Evolutionary conservation across 1,140 invertebrate genomes (phyloP).

Genomic region (Scaptomyza hsui): DNA sequence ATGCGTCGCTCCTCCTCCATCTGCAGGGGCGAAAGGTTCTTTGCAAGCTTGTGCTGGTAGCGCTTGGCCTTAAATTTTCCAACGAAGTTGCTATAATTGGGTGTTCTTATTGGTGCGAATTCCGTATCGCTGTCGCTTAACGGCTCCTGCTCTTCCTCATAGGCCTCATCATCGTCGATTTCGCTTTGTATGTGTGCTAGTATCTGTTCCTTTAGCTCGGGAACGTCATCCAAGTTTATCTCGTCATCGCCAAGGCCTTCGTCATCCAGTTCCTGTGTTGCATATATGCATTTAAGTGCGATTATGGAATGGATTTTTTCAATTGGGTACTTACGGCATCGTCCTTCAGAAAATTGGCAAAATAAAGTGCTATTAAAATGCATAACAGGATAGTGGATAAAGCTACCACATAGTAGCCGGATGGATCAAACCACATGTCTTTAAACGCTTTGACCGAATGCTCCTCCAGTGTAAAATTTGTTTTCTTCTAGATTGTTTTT

Average conservation of each 20-base stretch:
- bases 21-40: slow-evolving; percentile 62
- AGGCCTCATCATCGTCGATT: slow-evolving; percentile 58
- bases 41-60: slow-evolving; percentile 67
- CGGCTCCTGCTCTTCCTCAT: slow-evolving; percentile 49
- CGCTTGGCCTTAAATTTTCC: slow-evolving; percentile 70
- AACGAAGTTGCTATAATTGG: slow-evolving; percentile 60
- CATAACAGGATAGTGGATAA: slow-evolving; percentile 68
- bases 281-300: not conserved
- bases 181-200: slow-evolving; percentile 30
- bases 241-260: slow-evolving; percentile 68
- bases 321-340: slow-evolving; percentile 51
- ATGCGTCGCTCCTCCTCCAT: slow-evolving; percentile 76
- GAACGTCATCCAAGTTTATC: slow-evolving; percentile 43
- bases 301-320: not conserved
- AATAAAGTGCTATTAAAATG: slow-evolving; percentile 69
- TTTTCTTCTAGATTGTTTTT: slow-evolving; percentile 5
- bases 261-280: slow-evolving; percentile 58
- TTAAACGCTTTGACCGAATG: slow-evolving; percentile 24
- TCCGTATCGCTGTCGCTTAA: slow-evolving; percentile 58
- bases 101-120: slow-evolving; percentile 4
- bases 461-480: slow-evolving; percentile 25
- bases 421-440: slow-evolving; percentile 56
- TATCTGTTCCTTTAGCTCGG: slow-evolving; percentile 30
- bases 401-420: slow-evolving; percentile 62
- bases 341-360: slow-evolving; percentile 74